These are phyloP conservation scores for Microcebus jonahi DNA, from an alignment of 2,113 vertebrate genomes.

Conservation along the genomic window DNA sequence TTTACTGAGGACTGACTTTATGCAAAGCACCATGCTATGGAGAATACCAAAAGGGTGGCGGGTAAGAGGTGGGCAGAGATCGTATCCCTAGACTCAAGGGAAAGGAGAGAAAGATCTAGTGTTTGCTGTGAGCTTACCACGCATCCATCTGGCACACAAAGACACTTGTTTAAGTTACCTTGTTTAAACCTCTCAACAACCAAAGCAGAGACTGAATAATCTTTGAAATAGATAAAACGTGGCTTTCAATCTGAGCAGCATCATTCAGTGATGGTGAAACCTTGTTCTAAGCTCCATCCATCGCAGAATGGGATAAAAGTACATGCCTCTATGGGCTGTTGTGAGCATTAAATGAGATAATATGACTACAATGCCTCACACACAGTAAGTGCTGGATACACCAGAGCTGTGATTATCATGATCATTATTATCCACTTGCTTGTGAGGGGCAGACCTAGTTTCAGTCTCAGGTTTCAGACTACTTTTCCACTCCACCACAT, in stretches of 20 bases:
- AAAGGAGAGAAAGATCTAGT: background rate
- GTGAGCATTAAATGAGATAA: background rate
- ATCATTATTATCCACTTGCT: background rate
- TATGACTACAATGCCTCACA: background rate
- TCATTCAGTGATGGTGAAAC: background rate
- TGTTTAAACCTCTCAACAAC: background rate
- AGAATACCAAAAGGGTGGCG: background rate
- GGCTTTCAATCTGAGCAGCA: background rate
- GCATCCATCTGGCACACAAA: background rate
- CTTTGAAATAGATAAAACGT: background rate
- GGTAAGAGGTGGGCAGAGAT: rapidly evolving
- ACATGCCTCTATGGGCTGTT: background rate
- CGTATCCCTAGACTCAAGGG: background rate
- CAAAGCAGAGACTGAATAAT: background rate
- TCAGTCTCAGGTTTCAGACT: background rate
- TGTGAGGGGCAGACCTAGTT: background rate
- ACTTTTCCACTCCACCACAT: background rate
- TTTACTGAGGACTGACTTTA: background rate
- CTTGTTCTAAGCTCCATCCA: background rate
- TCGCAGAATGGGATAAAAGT: too few species aligned
- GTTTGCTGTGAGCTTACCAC: background rate
- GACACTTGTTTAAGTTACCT: background rate
- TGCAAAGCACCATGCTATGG: background rate
- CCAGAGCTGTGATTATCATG: background rate
- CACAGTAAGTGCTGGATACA: background rate